phyloP scores from a whole-genome alignment of 2,888 invertebrate genomes.

The Tachina grossa region DNA sequence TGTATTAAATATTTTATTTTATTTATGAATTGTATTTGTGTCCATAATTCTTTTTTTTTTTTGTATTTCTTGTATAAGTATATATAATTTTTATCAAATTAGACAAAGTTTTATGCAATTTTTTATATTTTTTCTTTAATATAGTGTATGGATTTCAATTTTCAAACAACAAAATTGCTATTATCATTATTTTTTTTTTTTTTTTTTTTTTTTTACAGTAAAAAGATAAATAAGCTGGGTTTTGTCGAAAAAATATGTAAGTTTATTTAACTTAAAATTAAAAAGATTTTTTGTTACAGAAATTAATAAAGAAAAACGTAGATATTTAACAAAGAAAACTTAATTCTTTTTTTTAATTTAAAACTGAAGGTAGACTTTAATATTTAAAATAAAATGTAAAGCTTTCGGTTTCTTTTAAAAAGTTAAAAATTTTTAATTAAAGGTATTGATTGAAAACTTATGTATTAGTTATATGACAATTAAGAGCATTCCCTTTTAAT shows the following conservation, averaged over 20 bases:
- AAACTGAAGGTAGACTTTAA: conserved; percentile 7
- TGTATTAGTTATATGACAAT: background rate
- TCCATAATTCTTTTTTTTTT: conserved; percentile 37
- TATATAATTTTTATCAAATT: conserved; percentile 39
- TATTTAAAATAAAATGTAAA: conserved; percentile 1
- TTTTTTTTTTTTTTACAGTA: background rate
- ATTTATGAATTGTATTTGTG: conserved; percentile 46
- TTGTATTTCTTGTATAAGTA: background rate
- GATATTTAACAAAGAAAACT: conserved; percentile 11
- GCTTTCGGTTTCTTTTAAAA: background rate
- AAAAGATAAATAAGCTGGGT: conserved; percentile 42
- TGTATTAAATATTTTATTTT: conserved; percentile 55
- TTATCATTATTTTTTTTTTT: background rate
- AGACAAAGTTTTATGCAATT: conserved; percentile 55
- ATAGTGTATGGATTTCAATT: background rate
- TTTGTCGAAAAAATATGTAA: conserved; percentile 17
- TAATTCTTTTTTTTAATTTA: background rate
- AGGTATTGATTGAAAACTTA: conserved; percentile 6
- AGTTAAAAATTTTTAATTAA: background rate
- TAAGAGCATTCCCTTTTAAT: background rate
- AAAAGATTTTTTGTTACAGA: conserved; percentile 15
- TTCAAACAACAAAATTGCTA: conserved; percentile 3
- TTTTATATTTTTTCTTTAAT: conserved; percentile 2
- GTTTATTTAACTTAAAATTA: conserved; percentile 40
- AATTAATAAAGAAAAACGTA: conserved; percentile 3